Evolutionary conservation across 2,113 vertebrate genomes (phyloP).

Genomic region (Carassius carassius): DNA sequence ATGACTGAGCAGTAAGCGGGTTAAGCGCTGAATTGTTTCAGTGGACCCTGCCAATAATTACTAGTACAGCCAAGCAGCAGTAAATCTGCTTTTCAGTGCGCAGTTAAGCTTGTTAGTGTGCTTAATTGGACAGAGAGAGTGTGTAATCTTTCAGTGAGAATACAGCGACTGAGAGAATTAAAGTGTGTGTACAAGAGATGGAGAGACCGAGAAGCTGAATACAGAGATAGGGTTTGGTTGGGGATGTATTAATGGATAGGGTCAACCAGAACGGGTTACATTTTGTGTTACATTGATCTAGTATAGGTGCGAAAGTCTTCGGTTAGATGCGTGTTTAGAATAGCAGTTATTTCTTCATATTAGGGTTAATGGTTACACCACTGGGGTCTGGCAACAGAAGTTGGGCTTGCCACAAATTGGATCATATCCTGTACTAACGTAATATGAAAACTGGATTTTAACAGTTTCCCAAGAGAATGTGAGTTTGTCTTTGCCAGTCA

Average conservation of each 20-base stretch:
- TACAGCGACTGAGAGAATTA: conserved; percentile 55
- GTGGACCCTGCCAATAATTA: conserved; percentile 68
- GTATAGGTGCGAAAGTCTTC: background rate
- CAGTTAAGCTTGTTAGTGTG: conserved; percentile 69
- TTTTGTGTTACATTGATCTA: conserved; percentile 10
- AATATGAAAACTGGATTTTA: conserved; percentile 24
- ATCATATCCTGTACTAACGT: background rate
- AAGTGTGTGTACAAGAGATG: conserved; percentile 13
- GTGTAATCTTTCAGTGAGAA: conserved; percentile 61
- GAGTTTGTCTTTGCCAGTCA: background rate
- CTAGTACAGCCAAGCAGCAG: conserved; percentile 59
- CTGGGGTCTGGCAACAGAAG: conserved; percentile 22
- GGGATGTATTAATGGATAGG: background rate
- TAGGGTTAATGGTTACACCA: conserved; percentile 32
- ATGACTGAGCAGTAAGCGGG: conserved; percentile 69
- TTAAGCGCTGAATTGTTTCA: conserved; percentile 67
- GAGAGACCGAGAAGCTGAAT: background rate
- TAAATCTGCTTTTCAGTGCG: conserved; percentile 70
- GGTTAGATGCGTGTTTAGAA: conserved; percentile 9
- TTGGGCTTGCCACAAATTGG: conserved; percentile 10
- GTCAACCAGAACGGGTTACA: background rate
- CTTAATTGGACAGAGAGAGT: conserved; percentile 71
- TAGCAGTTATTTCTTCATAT: background rate
- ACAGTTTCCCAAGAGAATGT: background rate
- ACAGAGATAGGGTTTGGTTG: conserved; percentile 18